A percentile compares a stretch with the other conserved stretches of the same genome.
Evolutionary conservation across 2,888 invertebrate species (phyloP).

Genomic region (Lasioglossum malachurum): DNA sequence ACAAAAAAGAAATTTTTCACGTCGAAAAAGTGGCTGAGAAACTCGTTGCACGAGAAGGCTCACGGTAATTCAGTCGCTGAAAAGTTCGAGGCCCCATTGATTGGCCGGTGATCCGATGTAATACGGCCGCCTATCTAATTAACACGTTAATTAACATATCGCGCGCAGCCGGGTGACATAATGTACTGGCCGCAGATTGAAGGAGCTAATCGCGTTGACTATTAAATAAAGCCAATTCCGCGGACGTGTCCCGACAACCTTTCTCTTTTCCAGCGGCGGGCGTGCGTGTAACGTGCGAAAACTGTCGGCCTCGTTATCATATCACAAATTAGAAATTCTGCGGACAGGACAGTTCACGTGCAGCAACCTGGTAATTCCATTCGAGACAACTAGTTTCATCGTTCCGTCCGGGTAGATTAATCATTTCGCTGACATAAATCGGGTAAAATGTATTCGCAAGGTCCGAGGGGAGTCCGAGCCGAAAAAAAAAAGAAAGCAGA

Average conservation of each 20-base stretch:
- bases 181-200: background rate
- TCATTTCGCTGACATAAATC: constrained; percentile 50
- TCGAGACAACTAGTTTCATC: constrained; percentile 29
- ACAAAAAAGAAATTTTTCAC: background rate
- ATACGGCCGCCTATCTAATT: background rate
- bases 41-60: background rate
- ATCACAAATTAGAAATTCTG: constrained; percentile 11
- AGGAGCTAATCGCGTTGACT: constrained; percentile 2
- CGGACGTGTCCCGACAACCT: constrained; percentile 10
- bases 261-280: background rate
- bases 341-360: constrained; percentile 12
- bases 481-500: constrained; percentile 28
- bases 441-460: constrained; percentile 39
- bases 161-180: background rate
- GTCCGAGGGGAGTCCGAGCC: background rate
- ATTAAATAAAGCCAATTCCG: constrained; percentile 2
- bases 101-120: background rate
- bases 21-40: background rate
- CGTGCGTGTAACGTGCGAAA: constrained; percentile 8
- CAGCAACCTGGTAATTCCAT: constrained; percentile 32
- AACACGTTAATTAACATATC: constrained; percentile 8
- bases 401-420: constrained; percentile 46
- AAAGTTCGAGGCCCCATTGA: background rate
- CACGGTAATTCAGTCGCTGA: background rate
- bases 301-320: background rate